Conservation (phyloP, 2,888 invertebrate genomes). For the Neria commutata region DNA sequence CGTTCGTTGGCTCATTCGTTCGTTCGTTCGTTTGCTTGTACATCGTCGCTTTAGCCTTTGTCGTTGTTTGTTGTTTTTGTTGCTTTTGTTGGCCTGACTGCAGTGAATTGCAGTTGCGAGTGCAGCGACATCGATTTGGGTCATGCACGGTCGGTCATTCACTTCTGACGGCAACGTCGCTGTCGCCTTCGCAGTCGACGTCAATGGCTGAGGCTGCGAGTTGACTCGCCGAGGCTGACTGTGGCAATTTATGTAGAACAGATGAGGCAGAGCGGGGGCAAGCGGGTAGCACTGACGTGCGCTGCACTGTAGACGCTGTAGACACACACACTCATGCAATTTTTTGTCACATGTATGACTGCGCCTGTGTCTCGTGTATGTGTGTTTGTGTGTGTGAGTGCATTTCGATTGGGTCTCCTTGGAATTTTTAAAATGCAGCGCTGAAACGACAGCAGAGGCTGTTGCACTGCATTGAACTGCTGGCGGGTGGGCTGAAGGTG, state of each 20-base stretch:
- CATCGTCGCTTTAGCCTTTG: conserved; percentile 27
- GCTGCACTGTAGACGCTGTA: no score
- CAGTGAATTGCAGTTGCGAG: conserved; percentile 38
- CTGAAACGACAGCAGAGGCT: background rate
- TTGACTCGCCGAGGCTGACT: no score
- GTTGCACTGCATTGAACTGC: background rate
- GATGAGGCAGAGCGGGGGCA: no score
- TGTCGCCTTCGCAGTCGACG: conserved; percentile 20
- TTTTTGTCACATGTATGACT: background rate
- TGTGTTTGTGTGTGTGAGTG: background rate
- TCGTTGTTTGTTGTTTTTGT: conserved; percentile 31
- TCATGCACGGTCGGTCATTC: conserved; percentile 70
- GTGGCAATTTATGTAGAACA: no score
- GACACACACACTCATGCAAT: conserved; percentile 9
- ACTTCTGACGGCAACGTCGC: conserved; percentile 44
- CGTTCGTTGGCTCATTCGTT: conserved; percentile 8
- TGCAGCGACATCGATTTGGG: conserved; percentile 74
- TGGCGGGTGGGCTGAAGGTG: no score
- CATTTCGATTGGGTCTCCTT: conserved; percentile 19
- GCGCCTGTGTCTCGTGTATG: background rate
- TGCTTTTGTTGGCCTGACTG: conserved; percentile 28
- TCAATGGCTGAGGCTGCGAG: conserved; percentile 22
- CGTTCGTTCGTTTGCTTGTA: conserved; percentile 27
- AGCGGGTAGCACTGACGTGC: no score
- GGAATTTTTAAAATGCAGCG: conserved; percentile 11